Evolutionary conservation across 2,888 invertebrate genomes (phyloP).

Genomic region (Acleris laterana): DNA sequence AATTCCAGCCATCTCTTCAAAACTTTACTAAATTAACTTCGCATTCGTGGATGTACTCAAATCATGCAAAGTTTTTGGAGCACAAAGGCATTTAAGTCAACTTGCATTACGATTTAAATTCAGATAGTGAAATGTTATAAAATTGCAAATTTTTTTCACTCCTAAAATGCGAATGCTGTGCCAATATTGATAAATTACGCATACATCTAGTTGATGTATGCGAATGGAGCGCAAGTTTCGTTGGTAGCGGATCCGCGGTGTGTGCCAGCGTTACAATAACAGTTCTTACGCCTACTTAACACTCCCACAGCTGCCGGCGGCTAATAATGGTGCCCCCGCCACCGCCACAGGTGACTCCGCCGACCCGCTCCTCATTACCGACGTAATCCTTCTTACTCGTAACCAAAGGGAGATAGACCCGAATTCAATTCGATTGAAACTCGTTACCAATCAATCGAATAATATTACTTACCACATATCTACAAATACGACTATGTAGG

Average conservation of each 20-base stretch:
- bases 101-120: no score
- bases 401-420: conserved; percentile 21
- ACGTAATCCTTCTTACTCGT: conserved; percentile 31
- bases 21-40: no score
- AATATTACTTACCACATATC: conserved; percentile 20
- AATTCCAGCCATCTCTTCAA: no score
- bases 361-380: conserved; percentile 13
- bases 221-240: background rate
- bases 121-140: no score
- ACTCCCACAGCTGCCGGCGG: conserved; percentile 10
- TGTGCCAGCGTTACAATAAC: conserved; percentile 26
- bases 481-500: no score
- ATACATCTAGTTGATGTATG: background rate
- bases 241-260: conserved; percentile 15
- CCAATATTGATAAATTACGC: background rate
- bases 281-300: conserved; percentile 27
- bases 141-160: no score
- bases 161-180: no score
- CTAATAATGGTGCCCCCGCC: conserved; percentile 21
- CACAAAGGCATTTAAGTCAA: no score
- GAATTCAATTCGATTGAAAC: conserved; percentile 29
- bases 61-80: no score
- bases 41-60: no score
- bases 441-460: conserved; percentile 21
- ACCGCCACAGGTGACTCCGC: conserved; percentile 28